Base-by-base conservation (phyloP, 2,888 invertebrate species). In the Isoperla grammatica region DNA sequence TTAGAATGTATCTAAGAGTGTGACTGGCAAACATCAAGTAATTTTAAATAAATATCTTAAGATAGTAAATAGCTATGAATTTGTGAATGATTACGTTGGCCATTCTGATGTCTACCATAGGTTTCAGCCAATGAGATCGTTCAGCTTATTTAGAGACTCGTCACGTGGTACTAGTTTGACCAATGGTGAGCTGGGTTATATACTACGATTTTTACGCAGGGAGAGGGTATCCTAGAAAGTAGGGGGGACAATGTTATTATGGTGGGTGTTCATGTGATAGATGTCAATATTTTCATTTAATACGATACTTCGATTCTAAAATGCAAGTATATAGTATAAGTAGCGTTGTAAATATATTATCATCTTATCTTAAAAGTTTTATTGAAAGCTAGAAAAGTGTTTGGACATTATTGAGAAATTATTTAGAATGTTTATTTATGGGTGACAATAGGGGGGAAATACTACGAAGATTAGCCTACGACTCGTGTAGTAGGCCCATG, bases 221-320 rank as follows among this genome's bases (percentile, higher is more conserved):
- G 59, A 59, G 57, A 63, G 61, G 63, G 61, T 42, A 56, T 60
- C 43, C 57, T 62, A 23, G 29, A 59, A 46, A 57, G 56, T 56
- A 53, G 61, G 57, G 54, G 57, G 58, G 57, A 54, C 56, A 57
- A 54, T 63, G 63, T 60, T 57, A 56, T 58, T 55, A 58, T 58
- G 61, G 58, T 64, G 60, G 60, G 56, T 62, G 64, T 62, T 57
- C 59, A 61, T 64, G 62, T 60, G 59, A 60, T 64, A 56, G 58
- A 45, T 60, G 60, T 62, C 61, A 63, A 57, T 49, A 59, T 61
- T 63, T 61, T 57, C 57, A 48, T 59, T 54, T 54, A 53, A 8
- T 22, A 55, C 13, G 13, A 17, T 17, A 15, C 20, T 39, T 55
- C 11, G 19, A 12, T 54, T 20, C 15, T 13, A 37, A 29, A 29